Conservation (phyloP, 2,797 vertebrate genomes). For the Lagorchestes hirsutus region DNA sequence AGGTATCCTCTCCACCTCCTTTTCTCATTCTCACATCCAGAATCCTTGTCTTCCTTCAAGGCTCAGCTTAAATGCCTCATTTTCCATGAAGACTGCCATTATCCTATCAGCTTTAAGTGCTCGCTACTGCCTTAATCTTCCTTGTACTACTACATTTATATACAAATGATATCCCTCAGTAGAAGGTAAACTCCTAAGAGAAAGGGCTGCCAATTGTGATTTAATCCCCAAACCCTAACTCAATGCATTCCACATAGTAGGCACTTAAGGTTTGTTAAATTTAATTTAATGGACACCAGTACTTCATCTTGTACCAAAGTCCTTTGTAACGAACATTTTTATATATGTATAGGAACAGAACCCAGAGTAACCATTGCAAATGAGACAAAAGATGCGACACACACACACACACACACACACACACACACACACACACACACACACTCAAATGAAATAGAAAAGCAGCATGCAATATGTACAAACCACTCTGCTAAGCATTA, state of each 20-base stretch:
- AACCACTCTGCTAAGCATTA: too few species aligned
- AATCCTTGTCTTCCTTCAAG: neutral
- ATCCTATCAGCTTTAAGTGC: neutral
- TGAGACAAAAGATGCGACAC: constrained; percentile 1
- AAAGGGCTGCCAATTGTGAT: neutral
- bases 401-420: neutral
- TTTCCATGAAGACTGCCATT: neutral
- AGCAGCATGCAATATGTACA: too few species aligned
- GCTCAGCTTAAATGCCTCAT: neutral
- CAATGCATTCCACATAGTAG: too few species aligned
- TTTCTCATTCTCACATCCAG: neutral
- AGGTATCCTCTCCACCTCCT: neutral
- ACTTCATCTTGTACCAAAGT: neutral
- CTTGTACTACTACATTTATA: neutral
- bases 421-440: too few species aligned
- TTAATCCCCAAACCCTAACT: neutral
- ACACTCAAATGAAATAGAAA: too few species aligned
- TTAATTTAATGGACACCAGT: neutral
- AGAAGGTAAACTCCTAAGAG: neutral
- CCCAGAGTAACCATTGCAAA: constrained; percentile 35
- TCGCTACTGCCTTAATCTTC: neutral
- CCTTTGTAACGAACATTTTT: constrained; percentile 27
- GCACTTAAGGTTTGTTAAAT: neutral
- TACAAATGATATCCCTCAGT: neutral
- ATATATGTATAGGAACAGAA: constrained; percentile 46